These are phyloP conservation scores for Tragopan temminckii DNA, from an alignment of 2,797 vertebrate genomes.

Conservation along the genomic window DNA sequence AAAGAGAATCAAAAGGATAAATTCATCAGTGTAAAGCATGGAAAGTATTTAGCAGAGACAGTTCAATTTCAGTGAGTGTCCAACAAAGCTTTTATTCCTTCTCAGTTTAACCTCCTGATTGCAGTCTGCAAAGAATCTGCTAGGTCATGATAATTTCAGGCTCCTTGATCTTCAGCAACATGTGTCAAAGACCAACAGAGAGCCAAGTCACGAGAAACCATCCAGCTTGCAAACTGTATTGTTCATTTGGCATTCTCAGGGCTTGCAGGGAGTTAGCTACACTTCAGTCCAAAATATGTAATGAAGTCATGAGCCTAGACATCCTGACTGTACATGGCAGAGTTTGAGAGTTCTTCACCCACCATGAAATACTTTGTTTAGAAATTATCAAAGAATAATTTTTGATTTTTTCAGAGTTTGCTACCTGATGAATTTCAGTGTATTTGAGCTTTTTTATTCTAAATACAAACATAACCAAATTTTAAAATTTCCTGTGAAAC, in stretches of 20 bases:
- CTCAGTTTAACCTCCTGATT: background rate
- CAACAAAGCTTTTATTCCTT: background rate
- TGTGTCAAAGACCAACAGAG: background rate
- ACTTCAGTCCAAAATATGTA: background rate
- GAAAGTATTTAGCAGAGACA: background rate
- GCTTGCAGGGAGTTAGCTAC: background rate
- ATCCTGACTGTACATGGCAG: background rate
- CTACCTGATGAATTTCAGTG: background rate
- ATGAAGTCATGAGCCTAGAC: background rate
- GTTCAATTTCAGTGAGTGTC: background rate
- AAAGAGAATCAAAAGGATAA: background rate
- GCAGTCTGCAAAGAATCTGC: background rate
- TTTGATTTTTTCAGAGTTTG: background rate
- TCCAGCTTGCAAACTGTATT: background rate
- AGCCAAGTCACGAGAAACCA: background rate
- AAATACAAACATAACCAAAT: background rate
- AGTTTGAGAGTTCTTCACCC: background rate
- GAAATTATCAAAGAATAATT: background rate
- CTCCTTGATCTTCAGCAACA: background rate
- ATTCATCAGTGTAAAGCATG: conserved; percentile 6
- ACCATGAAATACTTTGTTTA: background rate
- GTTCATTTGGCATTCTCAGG: background rate
- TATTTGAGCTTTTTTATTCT: background rate
- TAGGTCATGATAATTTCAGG: background rate
- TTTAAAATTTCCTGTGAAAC: background rate